These are phyloP conservation scores for Thripadectes ignobilis DNA, from an alignment of 2,797 vertebrate species.

Conservation along the genomic window DNA sequence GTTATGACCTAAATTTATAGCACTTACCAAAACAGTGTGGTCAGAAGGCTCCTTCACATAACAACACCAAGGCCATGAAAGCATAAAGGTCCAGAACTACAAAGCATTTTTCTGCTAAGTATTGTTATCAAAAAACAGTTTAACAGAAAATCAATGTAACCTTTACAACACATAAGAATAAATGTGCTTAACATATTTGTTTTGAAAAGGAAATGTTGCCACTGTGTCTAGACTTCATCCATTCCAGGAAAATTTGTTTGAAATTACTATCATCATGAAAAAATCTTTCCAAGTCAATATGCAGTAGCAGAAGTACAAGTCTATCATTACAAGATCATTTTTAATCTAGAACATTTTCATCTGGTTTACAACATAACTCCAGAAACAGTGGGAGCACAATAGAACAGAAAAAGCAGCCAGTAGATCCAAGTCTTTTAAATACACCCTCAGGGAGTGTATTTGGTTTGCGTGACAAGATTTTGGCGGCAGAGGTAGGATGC, in stretches of 20 bases:
- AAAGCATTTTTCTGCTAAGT: not conserved
- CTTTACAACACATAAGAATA: not conserved
- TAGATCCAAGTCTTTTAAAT: not conserved
- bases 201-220: not conserved
- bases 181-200: not conserved
- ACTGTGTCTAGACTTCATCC: not conserved
- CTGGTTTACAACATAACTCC: not conserved
- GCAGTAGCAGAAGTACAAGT: not conserved
- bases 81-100: not conserved
- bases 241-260: not conserved
- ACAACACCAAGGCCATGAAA: not conserved
- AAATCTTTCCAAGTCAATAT: not conserved
- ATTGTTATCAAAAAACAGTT: not conserved
- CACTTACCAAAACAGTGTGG: not conserved
- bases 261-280: not conserved
- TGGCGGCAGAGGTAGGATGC: not conserved
- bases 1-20: not conserved
- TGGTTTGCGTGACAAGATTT: not conserved
- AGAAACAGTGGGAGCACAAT: not conserved
- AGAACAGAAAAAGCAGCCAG: not conserved
- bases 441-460: not conserved
- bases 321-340: not conserved
- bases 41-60: not conserved
- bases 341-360: not conserved
- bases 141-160: constrained; percentile 2